Evolutionary conservation across 2,113 vertebrate genomes (phyloP).

Genomic region (Cebidichthys violaceus): DNA sequence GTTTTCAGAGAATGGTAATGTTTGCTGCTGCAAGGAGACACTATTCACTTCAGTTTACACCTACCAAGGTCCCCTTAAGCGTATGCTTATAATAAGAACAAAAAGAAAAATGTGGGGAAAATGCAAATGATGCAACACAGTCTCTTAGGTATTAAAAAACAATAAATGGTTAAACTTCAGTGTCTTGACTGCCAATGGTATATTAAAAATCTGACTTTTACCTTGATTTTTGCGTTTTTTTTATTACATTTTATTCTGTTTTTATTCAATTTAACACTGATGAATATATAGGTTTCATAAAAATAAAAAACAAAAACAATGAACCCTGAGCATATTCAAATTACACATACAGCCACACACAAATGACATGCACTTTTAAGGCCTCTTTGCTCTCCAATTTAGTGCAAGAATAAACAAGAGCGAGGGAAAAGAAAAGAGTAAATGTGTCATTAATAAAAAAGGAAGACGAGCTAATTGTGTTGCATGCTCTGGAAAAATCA

Average conservation of each 20-base stretch:
- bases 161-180: neutral
- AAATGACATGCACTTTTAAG: slow-evolving; percentile 58
- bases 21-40: neutral
- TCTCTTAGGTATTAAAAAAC: neutral
- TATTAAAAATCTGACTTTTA: slow-evolving; percentile 4
- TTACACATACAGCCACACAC: slow-evolving; percentile 25
- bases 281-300: slow-evolving; percentile 28
- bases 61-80: neutral
- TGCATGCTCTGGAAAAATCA: slow-evolving; percentile 95
- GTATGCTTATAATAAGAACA: neutral
- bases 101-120: neutral
- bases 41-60: neutral
- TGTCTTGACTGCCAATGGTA: slow-evolving; percentile 8
- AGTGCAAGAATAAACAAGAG: slow-evolving; percentile 70
- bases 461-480: slow-evolving; percentile 91
- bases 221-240: slow-evolving; percentile 12
- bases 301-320: slow-evolving; percentile 42
- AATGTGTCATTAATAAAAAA: slow-evolving; percentile 91
- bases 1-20: neutral
- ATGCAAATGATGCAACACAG: neutral
- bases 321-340: slow-evolving; percentile 50
- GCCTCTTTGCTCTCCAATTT: slow-evolving; percentile 72
- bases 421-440: slow-evolving; percentile 85
- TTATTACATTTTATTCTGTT: slow-evolving; percentile 2
- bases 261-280: slow-evolving; percentile 32